Evolutionary conservation across 2,888 invertebrate genomes (phyloP).

Genomic region (Palloptera scutellata): DNA sequence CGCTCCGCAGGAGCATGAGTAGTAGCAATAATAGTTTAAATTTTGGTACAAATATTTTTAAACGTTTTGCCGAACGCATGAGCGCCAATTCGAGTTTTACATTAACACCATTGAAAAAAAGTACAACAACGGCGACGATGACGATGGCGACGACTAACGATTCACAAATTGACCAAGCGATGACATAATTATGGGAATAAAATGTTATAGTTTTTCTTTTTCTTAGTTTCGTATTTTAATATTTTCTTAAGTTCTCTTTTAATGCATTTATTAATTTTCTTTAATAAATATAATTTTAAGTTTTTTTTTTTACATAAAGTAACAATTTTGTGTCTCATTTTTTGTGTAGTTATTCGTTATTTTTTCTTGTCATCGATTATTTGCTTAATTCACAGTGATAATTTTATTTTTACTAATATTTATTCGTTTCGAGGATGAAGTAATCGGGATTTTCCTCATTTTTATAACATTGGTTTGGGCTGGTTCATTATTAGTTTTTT

Average conservation of each 20-base stretch:
- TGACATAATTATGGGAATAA: background rate
- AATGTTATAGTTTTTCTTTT: constrained; percentile 26
- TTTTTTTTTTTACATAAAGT: background rate
- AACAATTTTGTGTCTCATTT: background rate
- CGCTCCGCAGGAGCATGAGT: constrained; percentile 39
- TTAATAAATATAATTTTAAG: constrained; percentile 24
- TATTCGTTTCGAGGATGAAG: too few species aligned
- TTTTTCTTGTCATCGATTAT: too few species aligned
- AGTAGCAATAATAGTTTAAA: constrained; percentile 52
- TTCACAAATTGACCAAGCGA: background rate
- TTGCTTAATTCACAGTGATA: too few species aligned
- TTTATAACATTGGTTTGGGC: too few species aligned
- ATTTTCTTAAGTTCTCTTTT: constrained; percentile 41
- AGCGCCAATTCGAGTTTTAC: constrained; percentile 44
- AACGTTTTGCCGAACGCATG: constrained; percentile 62
- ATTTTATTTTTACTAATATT: too few species aligned
- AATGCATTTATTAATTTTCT: constrained; percentile 33
- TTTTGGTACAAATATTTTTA: constrained; percentile 61
- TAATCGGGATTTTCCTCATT: too few species aligned
- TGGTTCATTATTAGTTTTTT: too few species aligned
- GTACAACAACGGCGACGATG: constrained; percentile 40
- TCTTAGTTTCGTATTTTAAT: constrained; percentile 1
- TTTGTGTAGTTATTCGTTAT: background rate
- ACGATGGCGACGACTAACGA: background rate
- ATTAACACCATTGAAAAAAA: constrained; percentile 24